phyloP scores from a whole-genome alignment of 1,140 invertebrate genomes.

The Aphidius ervi region DNA sequence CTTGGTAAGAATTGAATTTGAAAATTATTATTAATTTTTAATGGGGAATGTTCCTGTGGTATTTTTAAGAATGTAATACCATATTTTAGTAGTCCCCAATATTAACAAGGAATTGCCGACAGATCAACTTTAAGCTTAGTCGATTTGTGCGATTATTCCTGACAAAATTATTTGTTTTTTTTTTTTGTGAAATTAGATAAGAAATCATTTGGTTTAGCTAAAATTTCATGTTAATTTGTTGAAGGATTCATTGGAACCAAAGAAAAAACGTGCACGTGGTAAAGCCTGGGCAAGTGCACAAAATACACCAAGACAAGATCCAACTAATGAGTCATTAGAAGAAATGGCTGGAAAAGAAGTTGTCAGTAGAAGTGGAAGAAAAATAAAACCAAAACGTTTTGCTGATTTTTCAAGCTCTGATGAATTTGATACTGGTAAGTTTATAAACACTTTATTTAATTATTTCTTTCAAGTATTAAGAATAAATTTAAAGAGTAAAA shows the following conservation, averaged over 20 bases:
- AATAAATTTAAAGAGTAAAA: conserved; percentile 36
- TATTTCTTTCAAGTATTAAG: background rate
- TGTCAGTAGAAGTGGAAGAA: conserved; percentile 69
- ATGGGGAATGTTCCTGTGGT: conserved; percentile 19
- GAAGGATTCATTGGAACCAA: conserved; percentile 42
- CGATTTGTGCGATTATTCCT: conserved; percentile 54
- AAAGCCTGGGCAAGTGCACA: conserved; percentile 29
- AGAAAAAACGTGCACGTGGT: conserved; percentile 43
- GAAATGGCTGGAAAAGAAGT: conserved; percentile 53
- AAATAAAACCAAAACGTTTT: conserved; percentile 67
- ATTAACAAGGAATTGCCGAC: conserved; percentile 45
- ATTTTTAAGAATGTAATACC: conserved; percentile 10
- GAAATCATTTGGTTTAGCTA: background rate
- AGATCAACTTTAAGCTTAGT: conserved; percentile 46
- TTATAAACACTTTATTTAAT: background rate
- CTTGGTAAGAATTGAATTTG: conserved; percentile 30
- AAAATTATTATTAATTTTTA: background rate
- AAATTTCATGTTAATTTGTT: background rate
- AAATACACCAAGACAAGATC: conserved; percentile 33
- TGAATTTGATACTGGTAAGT: conserved; percentile 32
- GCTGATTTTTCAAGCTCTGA: conserved; percentile 47
- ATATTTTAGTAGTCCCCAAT: background rate
- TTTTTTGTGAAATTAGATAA: background rate
- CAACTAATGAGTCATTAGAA: conserved; percentile 40
- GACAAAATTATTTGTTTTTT: conserved; percentile 33